Percentiles rank a stretch among this genome's conserved stretches.
Conservation (phyloP, 92 coral and sea anemone genomes). For the Nematostella vectensis region DNA sequence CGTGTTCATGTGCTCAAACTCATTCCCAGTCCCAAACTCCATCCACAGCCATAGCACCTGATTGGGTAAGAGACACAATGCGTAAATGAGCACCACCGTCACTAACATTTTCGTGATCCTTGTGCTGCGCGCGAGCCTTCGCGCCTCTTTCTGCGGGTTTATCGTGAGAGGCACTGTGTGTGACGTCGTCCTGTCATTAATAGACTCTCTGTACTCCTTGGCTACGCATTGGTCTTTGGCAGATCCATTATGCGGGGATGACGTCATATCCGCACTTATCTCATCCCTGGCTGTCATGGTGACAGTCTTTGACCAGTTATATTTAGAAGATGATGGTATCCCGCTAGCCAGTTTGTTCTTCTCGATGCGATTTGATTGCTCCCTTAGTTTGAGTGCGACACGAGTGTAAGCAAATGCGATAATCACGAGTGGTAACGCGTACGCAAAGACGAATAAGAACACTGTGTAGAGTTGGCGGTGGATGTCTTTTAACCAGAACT, state of each 20-base stretch:
- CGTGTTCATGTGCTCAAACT: constrained; percentile 21
- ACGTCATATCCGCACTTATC: constrained; percentile 27
- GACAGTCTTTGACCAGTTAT: constrained; percentile 26
- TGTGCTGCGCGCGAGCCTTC: constrained; percentile 52
- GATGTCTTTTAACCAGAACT: constrained; percentile 46
- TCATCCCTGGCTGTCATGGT: constrained; percentile 13
- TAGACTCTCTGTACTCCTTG: constrained; percentile 18
- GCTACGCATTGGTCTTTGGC: constrained; percentile 7
- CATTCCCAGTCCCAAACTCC: constrained; percentile 65
- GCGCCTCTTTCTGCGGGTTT: constrained; percentile 45
- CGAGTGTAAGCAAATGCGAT: constrained; percentile 69
- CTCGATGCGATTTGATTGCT: constrained; percentile 58
- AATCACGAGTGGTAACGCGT: constrained; percentile 54
- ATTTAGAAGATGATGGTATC: constrained; percentile 20
- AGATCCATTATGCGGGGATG: constrained; percentile 19
- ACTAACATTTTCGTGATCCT: constrained; percentile 88
- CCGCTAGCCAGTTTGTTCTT: constrained; percentile 47
- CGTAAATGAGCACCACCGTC: constrained; percentile 70
- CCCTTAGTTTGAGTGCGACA: constrained; percentile 62
- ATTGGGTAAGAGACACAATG: constrained; percentile 78
- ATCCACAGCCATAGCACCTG: constrained; percentile 95
- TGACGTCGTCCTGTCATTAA: constrained; percentile 4
- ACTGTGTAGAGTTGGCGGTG: constrained; percentile 65
- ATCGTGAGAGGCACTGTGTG: constrained; percentile 10
- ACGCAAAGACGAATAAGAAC: constrained; percentile 59